These are phyloP conservation scores for Drosophila insularis DNA, from an alignment of 1,140 invertebrate genomes.

Conservation along the genomic window DNA sequence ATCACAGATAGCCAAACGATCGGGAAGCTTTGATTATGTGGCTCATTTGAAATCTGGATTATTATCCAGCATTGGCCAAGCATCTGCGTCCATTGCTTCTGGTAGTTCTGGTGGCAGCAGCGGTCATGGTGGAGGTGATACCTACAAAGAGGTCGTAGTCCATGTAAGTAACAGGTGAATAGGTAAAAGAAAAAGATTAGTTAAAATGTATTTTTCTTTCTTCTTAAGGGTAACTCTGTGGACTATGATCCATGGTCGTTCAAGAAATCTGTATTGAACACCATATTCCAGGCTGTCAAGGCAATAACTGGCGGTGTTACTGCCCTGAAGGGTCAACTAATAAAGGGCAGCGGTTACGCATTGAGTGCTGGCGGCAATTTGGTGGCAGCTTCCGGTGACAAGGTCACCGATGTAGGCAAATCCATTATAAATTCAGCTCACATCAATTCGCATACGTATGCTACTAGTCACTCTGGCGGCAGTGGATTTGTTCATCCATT, in stretches of 20 bases:
- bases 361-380: conserved; percentile 88
- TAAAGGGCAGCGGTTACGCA: conserved; percentile 91
- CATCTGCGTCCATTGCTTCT: conserved; percentile 84
- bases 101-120: conserved; percentile 84
- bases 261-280: conserved; percentile 91
- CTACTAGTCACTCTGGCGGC: conserved; percentile 56
- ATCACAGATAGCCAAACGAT: conserved; percentile 78
- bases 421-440: conserved; percentile 89
- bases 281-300: conserved; percentile 91
- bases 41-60: conserved; percentile 83
- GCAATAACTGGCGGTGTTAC: conserved; percentile 92
- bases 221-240: conserved; percentile 82
- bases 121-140: conserved; percentile 78
- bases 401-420: conserved; percentile 89
- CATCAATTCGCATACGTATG: conserved; percentile 83
- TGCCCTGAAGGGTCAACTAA: conserved; percentile 91
- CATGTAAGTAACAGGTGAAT: conserved; percentile 71
- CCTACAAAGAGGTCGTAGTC: conserved; percentile 82
- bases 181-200: too few species aligned
- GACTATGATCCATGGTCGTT: conserved; percentile 88
- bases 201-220: not conserved
- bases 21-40: conserved; percentile 83
- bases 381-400: conserved; percentile 85
- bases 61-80: conserved; percentile 84
- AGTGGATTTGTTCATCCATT: conserved; percentile 62